Conservation (phyloP, 2,888 invertebrate species). For the Drosophila sordidapex region DNA sequence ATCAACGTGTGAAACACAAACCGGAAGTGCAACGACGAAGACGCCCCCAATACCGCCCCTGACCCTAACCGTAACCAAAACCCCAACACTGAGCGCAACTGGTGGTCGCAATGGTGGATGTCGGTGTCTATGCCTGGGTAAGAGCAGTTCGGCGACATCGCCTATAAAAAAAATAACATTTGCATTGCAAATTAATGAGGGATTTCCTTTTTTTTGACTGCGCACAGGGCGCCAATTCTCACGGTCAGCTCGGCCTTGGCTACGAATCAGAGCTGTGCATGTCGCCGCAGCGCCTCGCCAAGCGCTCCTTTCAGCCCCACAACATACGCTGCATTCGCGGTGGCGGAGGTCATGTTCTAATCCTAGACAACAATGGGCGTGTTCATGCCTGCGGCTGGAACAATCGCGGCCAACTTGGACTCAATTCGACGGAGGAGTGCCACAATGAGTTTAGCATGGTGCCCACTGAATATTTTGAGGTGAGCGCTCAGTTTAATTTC, state of each 20-base stretch:
- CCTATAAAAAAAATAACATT: constrained; percentile 34
- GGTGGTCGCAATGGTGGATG: constrained; percentile 55
- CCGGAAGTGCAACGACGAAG: constrained; percentile 70
- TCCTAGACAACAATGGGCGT: constrained; percentile 88
- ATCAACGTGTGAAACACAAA: constrained; percentile 77
- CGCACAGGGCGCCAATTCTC: constrained; percentile 92
- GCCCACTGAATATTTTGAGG: constrained; percentile 85
- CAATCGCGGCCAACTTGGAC: constrained; percentile 89
- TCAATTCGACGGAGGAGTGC: constrained; percentile 77
- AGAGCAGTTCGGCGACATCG: constrained; percentile 30
- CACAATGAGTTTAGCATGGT: constrained; percentile 84
- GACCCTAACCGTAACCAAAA: background rate
- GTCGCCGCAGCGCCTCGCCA: constrained; percentile 85
- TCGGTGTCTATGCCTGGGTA: constrained; percentile 72
- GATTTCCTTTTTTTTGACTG: constrained; percentile 64
- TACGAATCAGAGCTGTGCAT: constrained; percentile 88
- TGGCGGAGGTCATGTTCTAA: constrained; percentile 91
- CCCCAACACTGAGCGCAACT: constrained; percentile 54
- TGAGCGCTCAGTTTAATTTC: constrained; percentile 13
- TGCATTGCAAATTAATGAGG: constrained; percentile 80
- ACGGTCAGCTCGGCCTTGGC: constrained; percentile 91
- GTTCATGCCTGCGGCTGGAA: constrained; percentile 93
- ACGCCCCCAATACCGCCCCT: constrained; percentile 8
- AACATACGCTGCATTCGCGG: constrained; percentile 89
- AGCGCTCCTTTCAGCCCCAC: constrained; percentile 81